phyloP scores from a whole-genome alignment of 2,888 invertebrate species.

The Diaphora mendica region DNA sequence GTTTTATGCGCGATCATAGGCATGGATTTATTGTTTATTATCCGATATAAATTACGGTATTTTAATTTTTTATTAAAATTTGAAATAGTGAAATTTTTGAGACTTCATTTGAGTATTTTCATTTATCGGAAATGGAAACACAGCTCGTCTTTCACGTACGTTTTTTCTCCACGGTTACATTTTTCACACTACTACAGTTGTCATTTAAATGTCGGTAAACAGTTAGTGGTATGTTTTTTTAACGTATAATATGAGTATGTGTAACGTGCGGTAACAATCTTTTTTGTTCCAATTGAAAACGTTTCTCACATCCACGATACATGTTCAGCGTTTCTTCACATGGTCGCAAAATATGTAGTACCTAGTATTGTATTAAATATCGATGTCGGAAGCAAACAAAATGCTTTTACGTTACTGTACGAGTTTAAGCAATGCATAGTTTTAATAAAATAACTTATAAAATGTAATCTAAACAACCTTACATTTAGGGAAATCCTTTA shows the following conservation, averaged over 20 bases:
- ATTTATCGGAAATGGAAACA: neutral
- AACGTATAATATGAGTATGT: too few relatives aligned
- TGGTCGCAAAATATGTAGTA: neutral
- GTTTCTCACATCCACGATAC: neutral
- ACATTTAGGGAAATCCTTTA: neutral
- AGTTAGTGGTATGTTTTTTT: too few relatives aligned
- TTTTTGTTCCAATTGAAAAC: neutral
- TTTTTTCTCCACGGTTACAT: too few relatives aligned
- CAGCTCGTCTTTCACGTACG: neutral
- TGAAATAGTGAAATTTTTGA: neutral
- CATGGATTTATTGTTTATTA: constrained; percentile 38
- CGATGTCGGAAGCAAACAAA: neutral
- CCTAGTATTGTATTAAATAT: neutral
- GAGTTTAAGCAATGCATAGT: neutral
- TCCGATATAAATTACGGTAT: neutral
- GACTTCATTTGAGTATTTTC: neutral
- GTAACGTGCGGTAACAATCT: neutral
- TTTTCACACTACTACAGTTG: neutral
- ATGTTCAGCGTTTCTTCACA: neutral
- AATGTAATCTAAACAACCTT: neutral
- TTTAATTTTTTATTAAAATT: neutral
- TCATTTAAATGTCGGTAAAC: neutral
- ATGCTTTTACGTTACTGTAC: neutral
- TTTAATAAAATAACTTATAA: neutral
- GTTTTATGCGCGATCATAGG: constrained; percentile 43